Base-by-base conservation (phyloP, 2,113 vertebrate genomes). In the Patagioenas fasciata region DNA sequence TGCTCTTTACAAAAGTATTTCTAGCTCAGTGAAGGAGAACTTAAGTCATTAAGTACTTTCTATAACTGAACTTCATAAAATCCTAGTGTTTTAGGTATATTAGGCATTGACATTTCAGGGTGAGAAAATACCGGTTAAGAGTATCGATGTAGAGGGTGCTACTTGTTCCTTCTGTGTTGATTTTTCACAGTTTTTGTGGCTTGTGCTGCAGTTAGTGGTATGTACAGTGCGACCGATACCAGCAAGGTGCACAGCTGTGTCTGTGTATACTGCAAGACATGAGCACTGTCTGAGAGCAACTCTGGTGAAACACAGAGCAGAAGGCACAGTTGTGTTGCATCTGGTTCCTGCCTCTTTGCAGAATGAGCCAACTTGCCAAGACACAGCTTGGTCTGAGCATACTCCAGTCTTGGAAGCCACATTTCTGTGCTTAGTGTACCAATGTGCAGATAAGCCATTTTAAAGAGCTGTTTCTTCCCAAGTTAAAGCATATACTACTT, bases 191-290 rank as follows among this genome's bases (percentile, higher is more conserved):
- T 26, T 80, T 67, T 31, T 54, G 24, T 77, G 80, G 16, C 50
- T 77, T n/a, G 7, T 78, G 44, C 32, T 0, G 2, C 18, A 8
- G 42, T 53, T 42, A 38, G 40, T 2, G 3, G 31, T 6, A 2
- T 9, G 15, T 31, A 1, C 17, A 10, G 57, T 11, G 65, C 40
- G n/a, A n/a, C 20, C 0, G 2, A 0, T 26, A 71, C 26, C 54
- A 70, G 50, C 44, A 34, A 88, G 23, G 36, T 44, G 66, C 53
- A 38, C 9, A 19, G 57, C 20, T 34, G 25, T 50, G 64, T 8
- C 60, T 57, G 64, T 8, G 56, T 57, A 0, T 20, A 3, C 31
- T 38, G 31, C 19, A 36, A 44, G 66, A 10, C 34, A 60, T 5
- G 25, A 48, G 36, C 12, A 6, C 36, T 36, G 70, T 44, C 42